Evolutionary conservation across 2,797 vertebrate genomes (phyloP), one percentile per base, ranked within the genome.

Genomic region (Peromyscus melanophrys): DNA sequence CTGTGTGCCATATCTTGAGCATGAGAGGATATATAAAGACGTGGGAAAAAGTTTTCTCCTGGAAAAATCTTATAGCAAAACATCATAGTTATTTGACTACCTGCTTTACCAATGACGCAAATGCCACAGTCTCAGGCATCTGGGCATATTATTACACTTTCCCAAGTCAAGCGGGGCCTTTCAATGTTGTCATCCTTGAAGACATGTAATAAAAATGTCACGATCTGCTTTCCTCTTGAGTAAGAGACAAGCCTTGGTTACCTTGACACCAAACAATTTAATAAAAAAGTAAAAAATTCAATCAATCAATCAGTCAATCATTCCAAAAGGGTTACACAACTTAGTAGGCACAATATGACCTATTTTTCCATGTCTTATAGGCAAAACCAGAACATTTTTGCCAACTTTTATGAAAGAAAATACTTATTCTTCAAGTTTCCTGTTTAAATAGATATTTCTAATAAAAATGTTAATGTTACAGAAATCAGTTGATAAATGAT

Each of bases 141-240:
- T 94, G 57, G 49, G 40, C 69, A 69, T 75, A 92, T 93, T 92
- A 94, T 96, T 94, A 89, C 67, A 94, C 55, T 89, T 96, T 89
- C 88, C 40, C 19, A 89, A 65, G 43, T 93, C 95, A 96, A 94
- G 78, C 27, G 27, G 67, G 31, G 29, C 95, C 88, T 92, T 93
- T 94, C 40, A 34, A 80, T n/a, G 37, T 80, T 97, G 96, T 95
- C 92, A 94, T 95, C 89, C 65, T 93, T 84, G 67, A 96, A 94
- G 87, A 89, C 75, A 87, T 86, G 92, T 84, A 97, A 97, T 95
- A 93, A 97, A 97, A 97, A 95, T 96, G 96, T 96, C 97, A 91
- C 29, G 86, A 97, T 96, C 61, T 94, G 43, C 63, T 96, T 96
- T 61, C n/a, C 65, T 93, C 90, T 94, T 94, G 92, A 96, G 78